Conservation (phyloP, 2,797 vertebrate species). For the Acipenser ruthenus region DNA sequence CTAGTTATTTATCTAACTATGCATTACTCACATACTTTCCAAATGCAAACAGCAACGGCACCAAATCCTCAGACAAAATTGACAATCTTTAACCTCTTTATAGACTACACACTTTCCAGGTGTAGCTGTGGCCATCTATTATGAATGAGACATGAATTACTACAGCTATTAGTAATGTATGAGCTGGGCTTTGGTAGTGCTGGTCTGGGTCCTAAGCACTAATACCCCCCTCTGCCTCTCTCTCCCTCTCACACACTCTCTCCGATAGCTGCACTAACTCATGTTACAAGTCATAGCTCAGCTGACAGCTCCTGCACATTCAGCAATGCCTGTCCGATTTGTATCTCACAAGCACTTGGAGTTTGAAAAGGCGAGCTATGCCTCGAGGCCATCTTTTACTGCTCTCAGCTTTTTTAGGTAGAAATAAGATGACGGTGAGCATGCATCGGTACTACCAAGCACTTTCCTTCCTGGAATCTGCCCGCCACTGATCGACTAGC, state of each 20-base stretch:
- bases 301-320: constrained; percentile 55
- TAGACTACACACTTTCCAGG: constrained; percentile 45
- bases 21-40: background rate
- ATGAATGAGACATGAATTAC: constrained; percentile 56
- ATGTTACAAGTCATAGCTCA: constrained; percentile 44
- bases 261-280: constrained; percentile 47
- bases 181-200: constrained; percentile 58
- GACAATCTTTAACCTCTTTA: constrained; percentile 50
- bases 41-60: background rate
- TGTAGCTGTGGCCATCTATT: constrained; percentile 51
- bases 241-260: constrained; percentile 18
- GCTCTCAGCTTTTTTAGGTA: constrained; percentile 38
- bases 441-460: constrained; percentile 8
- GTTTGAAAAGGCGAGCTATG: constrained; percentile 34
- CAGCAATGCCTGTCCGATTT: constrained; percentile 50
- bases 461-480: background rate
- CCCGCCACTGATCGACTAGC: background rate
- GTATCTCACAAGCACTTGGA: constrained; percentile 34
- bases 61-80: constrained; percentile 10
- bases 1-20: constrained; percentile 3
- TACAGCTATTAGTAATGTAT: constrained; percentile 54
- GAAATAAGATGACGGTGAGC: constrained; percentile 13
- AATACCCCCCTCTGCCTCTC: background rate
- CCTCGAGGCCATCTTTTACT: constrained; percentile 45
- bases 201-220: constrained; percentile 39